Percentiles rank a stretch among this genome's conserved stretches.
phyloP scores from a whole-genome alignment of 30 jellyfish, hydroid and myxozoan genomes.

The Morbakka virulenta region DNA sequence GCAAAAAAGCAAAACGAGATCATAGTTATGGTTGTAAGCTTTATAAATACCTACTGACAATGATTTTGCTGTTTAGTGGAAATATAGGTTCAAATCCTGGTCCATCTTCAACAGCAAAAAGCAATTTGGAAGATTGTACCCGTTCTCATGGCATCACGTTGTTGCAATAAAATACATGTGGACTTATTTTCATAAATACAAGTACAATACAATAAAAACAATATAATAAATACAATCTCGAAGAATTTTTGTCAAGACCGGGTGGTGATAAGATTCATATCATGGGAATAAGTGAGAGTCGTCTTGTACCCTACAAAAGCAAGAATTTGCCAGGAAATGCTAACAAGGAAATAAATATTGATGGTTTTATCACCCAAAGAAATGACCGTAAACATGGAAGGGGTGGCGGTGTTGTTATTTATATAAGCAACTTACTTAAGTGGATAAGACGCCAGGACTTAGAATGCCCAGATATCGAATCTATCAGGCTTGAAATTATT shows the following conservation, averaged over 20 bases:
- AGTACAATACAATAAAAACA: no score
- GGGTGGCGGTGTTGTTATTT: slow-evolving; percentile 38
- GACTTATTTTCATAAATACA: slow-evolving; percentile 12
- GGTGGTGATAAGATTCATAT: slow-evolving; percentile 16
- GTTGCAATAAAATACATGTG: slow-evolving; percentile 39
- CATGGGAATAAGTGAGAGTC: slow-evolving; percentile 56
- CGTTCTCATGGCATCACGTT: no score
- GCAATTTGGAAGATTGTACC: slow-evolving; percentile 16
- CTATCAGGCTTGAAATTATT: slow-evolving; percentile 21
- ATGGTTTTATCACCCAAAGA: no score
- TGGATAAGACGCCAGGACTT: no score
- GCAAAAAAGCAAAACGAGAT: slow-evolving; percentile 19
- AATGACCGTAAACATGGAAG: slow-evolving; percentile 42
- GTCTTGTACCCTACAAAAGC: slow-evolving; percentile 43
- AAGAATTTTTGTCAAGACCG: slow-evolving; percentile 38
- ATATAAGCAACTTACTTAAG: no score
- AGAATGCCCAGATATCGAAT: no score
- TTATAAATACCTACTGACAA: slow-evolving; percentile 25
- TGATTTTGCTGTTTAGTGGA: slow-evolving; percentile 26
- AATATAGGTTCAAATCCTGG: slow-evolving; percentile 43
- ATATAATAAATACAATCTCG: slow-evolving; percentile 23
- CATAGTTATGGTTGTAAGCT: slow-evolving; percentile 31
- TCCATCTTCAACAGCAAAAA: slow-evolving; percentile 30
- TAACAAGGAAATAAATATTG: no score
- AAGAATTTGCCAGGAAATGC: no score